Conservation (phyloP, 2,797 vertebrate species). For the Chaetodon trifasciatus region DNA sequence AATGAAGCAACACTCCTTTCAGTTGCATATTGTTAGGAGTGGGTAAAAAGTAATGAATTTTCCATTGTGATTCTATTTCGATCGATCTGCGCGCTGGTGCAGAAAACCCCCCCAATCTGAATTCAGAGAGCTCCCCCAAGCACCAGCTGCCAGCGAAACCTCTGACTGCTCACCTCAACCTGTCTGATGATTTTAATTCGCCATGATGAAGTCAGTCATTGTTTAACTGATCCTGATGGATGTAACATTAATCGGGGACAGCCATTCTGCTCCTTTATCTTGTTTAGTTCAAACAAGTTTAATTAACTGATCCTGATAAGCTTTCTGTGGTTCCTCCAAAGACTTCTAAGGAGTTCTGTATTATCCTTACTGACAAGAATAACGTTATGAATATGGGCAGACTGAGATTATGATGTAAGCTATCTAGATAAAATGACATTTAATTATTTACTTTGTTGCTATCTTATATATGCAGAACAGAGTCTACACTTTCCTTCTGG, state of each 20-base stretch:
- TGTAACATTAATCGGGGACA: conserved; percentile 32
- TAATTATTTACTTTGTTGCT: conserved; percentile 10
- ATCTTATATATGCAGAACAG: background rate
- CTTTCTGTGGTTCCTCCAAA: conserved; percentile 3
- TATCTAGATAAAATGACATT: conserved; percentile 4
- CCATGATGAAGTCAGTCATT: conserved; percentile 2
- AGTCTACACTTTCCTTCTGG: conserved; percentile 21
- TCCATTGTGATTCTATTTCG: conserved; percentile 2
- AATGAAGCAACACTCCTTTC: background rate
- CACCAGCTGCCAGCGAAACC: background rate
- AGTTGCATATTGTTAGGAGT: background rate
- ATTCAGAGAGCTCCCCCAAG: conserved; percentile 6
- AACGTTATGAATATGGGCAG: background rate
- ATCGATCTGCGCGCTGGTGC: conserved; percentile 8
- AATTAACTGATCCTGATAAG: conserved; percentile 41
- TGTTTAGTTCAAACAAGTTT: conserved; percentile 29
- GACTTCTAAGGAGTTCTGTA: conserved; percentile 13
- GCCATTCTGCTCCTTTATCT: conserved; percentile 31
- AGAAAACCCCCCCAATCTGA: conserved; percentile 17
- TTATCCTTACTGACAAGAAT: conserved; percentile 17
- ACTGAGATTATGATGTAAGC: conserved; percentile 5
- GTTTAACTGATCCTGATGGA: conserved; percentile 24
- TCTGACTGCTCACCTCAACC: background rate
- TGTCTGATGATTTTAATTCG: conserved; percentile 12
- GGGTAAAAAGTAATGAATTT: background rate